A percentile compares a stretch with the other conserved stretches of the same genome.
Conservation (phyloP, 2,113 vertebrate species). For the Siphamia tubifer region DNA sequence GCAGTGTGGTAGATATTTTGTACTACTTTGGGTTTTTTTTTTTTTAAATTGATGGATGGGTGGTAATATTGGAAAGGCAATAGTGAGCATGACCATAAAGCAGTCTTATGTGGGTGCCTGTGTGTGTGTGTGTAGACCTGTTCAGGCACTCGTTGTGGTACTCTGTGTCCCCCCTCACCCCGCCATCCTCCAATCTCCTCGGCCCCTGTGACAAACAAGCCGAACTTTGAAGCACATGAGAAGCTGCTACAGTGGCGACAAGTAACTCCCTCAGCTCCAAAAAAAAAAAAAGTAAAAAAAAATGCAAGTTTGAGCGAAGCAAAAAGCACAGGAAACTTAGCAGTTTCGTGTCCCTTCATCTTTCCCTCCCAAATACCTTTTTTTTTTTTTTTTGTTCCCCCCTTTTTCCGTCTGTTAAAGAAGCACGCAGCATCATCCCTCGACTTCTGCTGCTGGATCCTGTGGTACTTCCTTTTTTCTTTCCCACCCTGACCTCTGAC, state of each 20-base stretch:
- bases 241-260: slow-evolving; percentile 63
- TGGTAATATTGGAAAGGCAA: slow-evolving; percentile 62
- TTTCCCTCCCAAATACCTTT: background rate
- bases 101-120: slow-evolving; percentile 57
- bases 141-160: slow-evolving; percentile 56
- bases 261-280: slow-evolving; percentile 36
- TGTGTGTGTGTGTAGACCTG: slow-evolving; percentile 39
- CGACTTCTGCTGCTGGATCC: slow-evolving; percentile 40
- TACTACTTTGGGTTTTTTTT: too few species aligned
- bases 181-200: background rate
- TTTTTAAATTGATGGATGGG: slow-evolving; percentile 66
- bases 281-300: background rate
- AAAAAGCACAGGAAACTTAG: slow-evolving; percentile 71
- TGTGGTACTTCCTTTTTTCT: background rate
- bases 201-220: slow-evolving; percentile 39
- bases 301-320: slow-evolving; percentile 28
- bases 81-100: slow-evolving; percentile 68
- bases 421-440: slow-evolving; percentile 44
- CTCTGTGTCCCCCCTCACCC: slow-evolving; percentile 26
- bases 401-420: slow-evolving; percentile 66
- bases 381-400: background rate
- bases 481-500: slow-evolving; percentile 22
- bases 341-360: slow-evolving; percentile 33
- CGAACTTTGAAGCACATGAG: slow-evolving; percentile 63
- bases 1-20: slow-evolving; percentile 70